Evolutionary conservation across 2,797 vertebrate genomes (phyloP), one percentile per base, ranked within the genome.

Genomic region (Eulemur coronatus): DNA sequence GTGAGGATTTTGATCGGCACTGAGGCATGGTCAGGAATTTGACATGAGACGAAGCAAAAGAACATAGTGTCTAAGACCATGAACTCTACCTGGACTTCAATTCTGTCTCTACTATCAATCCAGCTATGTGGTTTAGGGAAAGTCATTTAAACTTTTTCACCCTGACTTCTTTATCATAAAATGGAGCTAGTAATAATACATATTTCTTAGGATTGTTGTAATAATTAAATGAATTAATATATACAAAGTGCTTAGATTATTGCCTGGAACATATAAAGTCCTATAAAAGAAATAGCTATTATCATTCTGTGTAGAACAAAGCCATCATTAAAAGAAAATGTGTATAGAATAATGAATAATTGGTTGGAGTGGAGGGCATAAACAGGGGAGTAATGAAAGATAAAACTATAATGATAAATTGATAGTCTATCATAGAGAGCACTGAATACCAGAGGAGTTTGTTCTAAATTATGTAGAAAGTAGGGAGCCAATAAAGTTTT

Each of bases 201-300:
- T 85, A 76, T 38, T 24, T 86, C 67, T 82, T 85, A 75, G 33
- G 10, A 78, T 55, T 59, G 13, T 59, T 84, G 20, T 65, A 63
- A 59, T 84, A 89, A 80, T 88, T 52, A 96, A 87, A 84, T 92
- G 48, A 92, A 65, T 96, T 80, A 96, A 63, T 89, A 80, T 50
- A 82, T 1, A 67, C 17, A 82, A 88, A 57, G 12, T 72, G 46
- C 38, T 96, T 89, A 93, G 50, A 78, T 80, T 94, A 81, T 69
- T 85, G 26, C 10, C 81, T 59, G 55, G 6, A 81, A 89, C 18
- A 86, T 46, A 80, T 28, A n/a, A 86, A 91, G 17, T 75, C 13
- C 38, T 84, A 0, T 43, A n/a, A 89, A 93, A 80, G 35, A 87
- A 10, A 86, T 67, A 73, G 43, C 46, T 84, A 24, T 85, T 95